phyloP scores from a whole-genome alignment of 37 sponge, comb jelly and placozoan species.

The Diacarnus erythraeanus region DNA sequence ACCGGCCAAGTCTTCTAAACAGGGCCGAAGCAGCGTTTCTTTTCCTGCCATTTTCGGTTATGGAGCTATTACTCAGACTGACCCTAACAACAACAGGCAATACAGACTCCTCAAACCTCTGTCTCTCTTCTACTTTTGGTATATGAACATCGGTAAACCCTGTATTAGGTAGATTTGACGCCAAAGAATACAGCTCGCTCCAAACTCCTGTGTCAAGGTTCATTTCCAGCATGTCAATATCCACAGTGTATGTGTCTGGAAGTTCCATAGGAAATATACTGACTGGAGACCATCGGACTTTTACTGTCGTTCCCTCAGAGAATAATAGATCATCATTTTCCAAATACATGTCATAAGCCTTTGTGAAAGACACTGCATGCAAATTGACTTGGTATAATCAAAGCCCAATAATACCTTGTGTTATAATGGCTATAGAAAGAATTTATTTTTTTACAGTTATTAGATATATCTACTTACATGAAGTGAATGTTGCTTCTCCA shows the following conservation, averaged over 20 bases:
- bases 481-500: not conserved
- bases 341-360: constrained; percentile 8
- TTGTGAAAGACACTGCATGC: constrained; percentile 25
- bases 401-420: too few species aligned
- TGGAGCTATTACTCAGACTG: not conserved
- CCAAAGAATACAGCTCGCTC: not conserved
- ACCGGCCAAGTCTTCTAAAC: not conserved
- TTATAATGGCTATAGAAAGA: too few species aligned
- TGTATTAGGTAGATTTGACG: constrained; percentile 4
- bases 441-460: too few species aligned
- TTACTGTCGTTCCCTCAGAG: not conserved
- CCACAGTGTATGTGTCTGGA: constrained; percentile 9
- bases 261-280: constrained; percentile 10
- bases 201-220: not conserved
- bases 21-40: not conserved
- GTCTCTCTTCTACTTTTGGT: not conserved
- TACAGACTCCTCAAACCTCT: not conserved
- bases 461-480: constrained; percentile 18
- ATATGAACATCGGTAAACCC: constrained; percentile 12
- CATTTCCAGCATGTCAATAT: constrained; percentile 1
- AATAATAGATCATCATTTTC: constrained; percentile 17
- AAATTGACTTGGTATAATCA: not conserved
- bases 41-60: too few species aligned
- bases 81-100: constrained; percentile 20
- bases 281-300: constrained; percentile 20